Base-by-base conservation (phyloP, 1,140 invertebrate genomes). In the Rhyacophila brunnea region DNA sequence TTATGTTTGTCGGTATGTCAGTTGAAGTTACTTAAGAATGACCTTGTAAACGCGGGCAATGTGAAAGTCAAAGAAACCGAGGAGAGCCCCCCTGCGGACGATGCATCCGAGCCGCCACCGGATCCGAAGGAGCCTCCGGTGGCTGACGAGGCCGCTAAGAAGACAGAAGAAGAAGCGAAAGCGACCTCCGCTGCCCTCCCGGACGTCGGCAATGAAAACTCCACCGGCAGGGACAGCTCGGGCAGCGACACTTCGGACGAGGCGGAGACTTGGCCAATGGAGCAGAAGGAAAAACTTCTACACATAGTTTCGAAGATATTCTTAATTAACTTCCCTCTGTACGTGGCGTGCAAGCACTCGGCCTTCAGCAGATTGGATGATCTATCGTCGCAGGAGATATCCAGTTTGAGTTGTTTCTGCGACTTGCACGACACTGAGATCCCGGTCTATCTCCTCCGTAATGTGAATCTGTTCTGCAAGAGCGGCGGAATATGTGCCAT, bases 371-470 rank as follows among this genome's bases (percentile, higher is more conserved):
- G 89, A 58, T 71, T 90, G 35, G 89, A 91, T 74, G 90, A 92
- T 68, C 73, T 92, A 5, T 85, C 86, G 36, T 84, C 87, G 48
- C 86, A 89, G 69, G 90, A 92, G 74, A 87, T 88, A 59, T 84
- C 86, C 66, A 85, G 83, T 68, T 74, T 92, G 61, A 89, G 87
- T 72, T 83, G 85, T 62, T 95, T 91, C 72, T 95, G 93, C 80
- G 94, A 96, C 79, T 81, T 95, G 28, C 87, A 95, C 77, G 94
- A 96, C 77, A 88, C 91, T 47, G 93, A 96, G 74, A 91, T 95
- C 70, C 93, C 93, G 35, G 85, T 92, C 46, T 92, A 91, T 72
- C 77, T 96, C 35, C 81, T 96, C 42, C 83, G 92, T 49, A 95
- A 95, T 78, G 92, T 96, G 11, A 92, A 88, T 67, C 83, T 92